Conservation (phyloP, 2,888 invertebrate species). For the Coenonympha glycerion region DNA sequence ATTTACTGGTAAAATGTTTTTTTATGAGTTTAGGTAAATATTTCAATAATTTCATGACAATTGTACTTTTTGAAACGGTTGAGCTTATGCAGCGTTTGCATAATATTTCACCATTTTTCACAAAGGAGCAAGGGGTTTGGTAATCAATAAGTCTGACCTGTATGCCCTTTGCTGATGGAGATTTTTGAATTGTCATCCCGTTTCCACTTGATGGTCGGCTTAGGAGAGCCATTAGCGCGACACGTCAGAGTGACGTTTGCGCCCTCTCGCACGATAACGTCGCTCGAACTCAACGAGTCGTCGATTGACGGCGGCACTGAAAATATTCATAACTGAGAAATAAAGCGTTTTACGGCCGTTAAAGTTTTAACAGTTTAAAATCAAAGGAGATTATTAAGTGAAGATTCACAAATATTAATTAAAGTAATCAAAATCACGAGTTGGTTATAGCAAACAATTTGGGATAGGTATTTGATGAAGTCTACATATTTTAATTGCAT, state of each 20-base stretch:
- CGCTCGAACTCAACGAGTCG: conserved; percentile 92
- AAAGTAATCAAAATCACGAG: background rate
- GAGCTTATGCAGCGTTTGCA: background rate
- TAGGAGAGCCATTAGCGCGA: conserved; percentile 91
- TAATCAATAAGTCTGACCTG: conserved; percentile 71
- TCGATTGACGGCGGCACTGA: conserved; percentile 94
- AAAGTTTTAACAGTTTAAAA: no score
- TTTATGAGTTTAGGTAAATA: no score
- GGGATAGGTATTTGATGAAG: no score
- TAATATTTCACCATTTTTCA: background rate
- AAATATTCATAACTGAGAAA: conserved; percentile 48
- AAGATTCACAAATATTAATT: no score
- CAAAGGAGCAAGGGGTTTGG: conserved; percentile 8
- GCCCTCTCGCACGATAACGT: conserved; percentile 92
- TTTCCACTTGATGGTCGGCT: conserved; percentile 93
- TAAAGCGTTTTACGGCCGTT: background rate
- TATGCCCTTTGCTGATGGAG: conserved; percentile 87
- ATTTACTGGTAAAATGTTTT: no score
- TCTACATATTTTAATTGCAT: no score
- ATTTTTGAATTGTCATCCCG: conserved; percentile 92
- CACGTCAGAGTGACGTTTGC: conserved; percentile 92
- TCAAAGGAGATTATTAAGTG: no score
- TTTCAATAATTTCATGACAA: no score
- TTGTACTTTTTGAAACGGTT: no score
- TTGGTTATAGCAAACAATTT: no score